Base-by-base conservation (phyloP, 2,113 vertebrate genomes). In the Pachyramphus minor region DNA sequence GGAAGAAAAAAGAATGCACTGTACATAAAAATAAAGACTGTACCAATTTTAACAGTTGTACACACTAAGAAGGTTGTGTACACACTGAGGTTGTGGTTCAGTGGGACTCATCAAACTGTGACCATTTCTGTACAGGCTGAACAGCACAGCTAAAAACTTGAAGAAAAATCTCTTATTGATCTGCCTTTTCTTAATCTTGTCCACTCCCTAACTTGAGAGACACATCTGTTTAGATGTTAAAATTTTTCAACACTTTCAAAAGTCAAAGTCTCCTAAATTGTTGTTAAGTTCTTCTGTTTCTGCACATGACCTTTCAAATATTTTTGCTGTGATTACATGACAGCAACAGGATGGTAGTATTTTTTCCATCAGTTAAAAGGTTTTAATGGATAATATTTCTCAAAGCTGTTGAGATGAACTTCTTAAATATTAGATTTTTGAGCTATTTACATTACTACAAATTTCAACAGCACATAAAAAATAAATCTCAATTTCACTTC, bases 401-500 rank as follows among this genome's bases (percentile, higher is more conserved):
- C 86, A 72, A 92, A 87, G 37, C 45, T 91, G 78, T 60, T 22
- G 14, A 83, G 88, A 94, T 59, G n/a, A 19, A 55, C 23, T 66
- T 74, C 58, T 94, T 82, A 91, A 95, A 86, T 52, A 55, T 14
- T 81, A 79, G 53, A 84, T 56, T 90, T 91, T 89, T 63, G 60
- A 93, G 62, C 25, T 83, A 84, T 93, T 95, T 94, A 62, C 45
- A 39, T 50, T 92, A 84, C 19, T 86, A 60, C 28, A 90, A 74
- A 82, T 86, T 93, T 94, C 82, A 90, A 78, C 41, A 89, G 39
- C 22, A 21, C 18, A 28, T 25, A 89, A 50, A 76, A 94, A 97
- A 95, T 91, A 96, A 96, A 97, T 92, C 90, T 94, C 68, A 91
- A 96, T 84, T 86, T 88, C 55, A 71, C 33, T 73, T 89, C 95